Evolutionary conservation across 2,888 invertebrate genomes (phyloP).

Genomic region (Megaustenia siamemsis): DNA sequence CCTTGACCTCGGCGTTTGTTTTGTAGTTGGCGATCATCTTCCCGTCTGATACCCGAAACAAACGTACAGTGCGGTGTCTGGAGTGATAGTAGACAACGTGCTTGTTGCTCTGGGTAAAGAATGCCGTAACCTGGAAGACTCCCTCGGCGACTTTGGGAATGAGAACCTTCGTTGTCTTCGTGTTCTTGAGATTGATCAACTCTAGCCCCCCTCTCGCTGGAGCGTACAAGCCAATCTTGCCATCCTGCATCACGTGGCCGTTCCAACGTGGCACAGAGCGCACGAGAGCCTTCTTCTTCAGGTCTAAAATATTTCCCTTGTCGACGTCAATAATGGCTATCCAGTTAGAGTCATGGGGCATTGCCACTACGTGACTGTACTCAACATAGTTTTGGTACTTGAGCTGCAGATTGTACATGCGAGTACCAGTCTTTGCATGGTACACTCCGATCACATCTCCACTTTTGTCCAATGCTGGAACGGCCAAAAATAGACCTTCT

Average conservation of each 20-base stretch:
- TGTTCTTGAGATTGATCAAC: constrained; percentile 91
- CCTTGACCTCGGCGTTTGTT: constrained; percentile 77
- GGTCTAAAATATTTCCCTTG: constrained; percentile 91
- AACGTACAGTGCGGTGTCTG: constrained; percentile 94
- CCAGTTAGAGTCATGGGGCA: constrained; percentile 83
- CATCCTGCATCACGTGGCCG: constrained; percentile 84
- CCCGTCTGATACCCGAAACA: constrained; percentile 94
- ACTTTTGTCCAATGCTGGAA: constrained; percentile 86
- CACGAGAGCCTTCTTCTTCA: constrained; percentile 92
- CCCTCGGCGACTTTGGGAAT: constrained; percentile 95
- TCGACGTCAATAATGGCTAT: constrained; percentile 93
- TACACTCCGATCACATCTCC: constrained; percentile 92
- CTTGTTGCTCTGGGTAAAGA: constrained; percentile 95
- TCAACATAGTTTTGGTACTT: constrained; percentile 78
- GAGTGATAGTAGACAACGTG: constrained; percentile 98
- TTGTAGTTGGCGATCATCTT: constrained; percentile 92
- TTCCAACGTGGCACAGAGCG: constrained; percentile 94
- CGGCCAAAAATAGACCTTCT: constrained; percentile 88
- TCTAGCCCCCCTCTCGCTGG: constrained; percentile 95
- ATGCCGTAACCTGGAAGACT: constrained; percentile 93
- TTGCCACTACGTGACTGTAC: constrained; percentile 75
- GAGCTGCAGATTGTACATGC: constrained; percentile 77
- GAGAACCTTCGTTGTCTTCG: constrained; percentile 91
- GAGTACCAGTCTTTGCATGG: constrained; percentile 88
- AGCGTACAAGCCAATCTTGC: constrained; percentile 93